Percentiles rank a stretch among this genome's conserved stretches.
phyloP scores from a whole-genome alignment of 2,888 invertebrate species.

The Hirtodrosophila confusa region DNA sequence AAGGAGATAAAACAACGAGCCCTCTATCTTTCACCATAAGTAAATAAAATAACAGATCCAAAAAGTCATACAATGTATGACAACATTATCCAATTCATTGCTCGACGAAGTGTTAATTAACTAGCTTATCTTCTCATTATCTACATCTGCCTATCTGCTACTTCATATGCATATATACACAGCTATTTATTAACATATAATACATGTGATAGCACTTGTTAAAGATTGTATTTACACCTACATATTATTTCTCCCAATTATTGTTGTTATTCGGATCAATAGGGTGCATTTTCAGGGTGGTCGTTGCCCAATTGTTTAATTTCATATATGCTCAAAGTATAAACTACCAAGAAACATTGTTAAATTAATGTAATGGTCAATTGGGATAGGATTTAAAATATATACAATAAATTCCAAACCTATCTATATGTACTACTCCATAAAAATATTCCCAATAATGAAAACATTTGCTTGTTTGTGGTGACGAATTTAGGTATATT shows the following conservation, averaged over 20 bases:
- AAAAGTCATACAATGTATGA: slow-evolving; percentile 13
- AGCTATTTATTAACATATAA: slow-evolving; percentile 32
- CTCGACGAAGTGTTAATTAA: slow-evolving; percentile 53
- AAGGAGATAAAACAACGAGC: no score
- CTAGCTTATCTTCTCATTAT: slow-evolving; percentile 63
- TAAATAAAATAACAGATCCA: slow-evolving; percentile 14
- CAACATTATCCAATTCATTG: slow-evolving; percentile 8
- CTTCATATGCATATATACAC: slow-evolving; percentile 14
- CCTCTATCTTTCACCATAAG: not conserved
- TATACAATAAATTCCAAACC: no score
- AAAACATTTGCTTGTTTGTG: no score
- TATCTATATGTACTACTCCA: no score
- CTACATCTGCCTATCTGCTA: slow-evolving; percentile 43
- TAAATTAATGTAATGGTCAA: no score
- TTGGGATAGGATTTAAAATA: no score
- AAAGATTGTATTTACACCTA: slow-evolving; percentile 12
- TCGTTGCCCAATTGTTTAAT: slow-evolving; percentile 1
- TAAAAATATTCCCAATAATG: no score
- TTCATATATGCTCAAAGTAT: not conserved
- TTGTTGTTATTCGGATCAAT: slow-evolving; percentile 18
- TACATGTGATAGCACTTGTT: slow-evolving; percentile 50
- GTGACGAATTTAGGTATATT: no score
- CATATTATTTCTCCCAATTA: slow-evolving; percentile 6
- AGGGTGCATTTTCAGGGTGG: not conserved
- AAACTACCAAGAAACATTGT: no score